Evolutionary conservation across 2,888 invertebrate genomes (phyloP), one percentile per base, ranked within the genome.

Genomic region (Trichacis sp.): DNA sequence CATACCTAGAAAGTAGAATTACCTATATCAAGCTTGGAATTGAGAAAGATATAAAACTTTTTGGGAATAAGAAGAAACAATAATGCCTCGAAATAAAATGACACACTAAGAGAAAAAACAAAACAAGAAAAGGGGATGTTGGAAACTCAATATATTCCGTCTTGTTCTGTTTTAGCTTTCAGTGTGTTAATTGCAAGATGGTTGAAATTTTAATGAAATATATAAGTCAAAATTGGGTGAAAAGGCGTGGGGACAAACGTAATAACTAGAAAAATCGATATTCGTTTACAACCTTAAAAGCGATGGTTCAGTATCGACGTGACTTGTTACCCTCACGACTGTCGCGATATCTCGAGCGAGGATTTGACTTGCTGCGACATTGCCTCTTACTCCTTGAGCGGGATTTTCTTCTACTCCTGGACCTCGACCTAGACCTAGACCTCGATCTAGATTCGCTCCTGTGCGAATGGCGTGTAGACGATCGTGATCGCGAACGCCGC

Each of bases 271-370:
- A n/a, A n/a, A n/a, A n/a, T n/a, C n/a, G n/a, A n/a, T n/a, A n/a
- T n/a, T n/a, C n/a, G n/a, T n/a, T n/a, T 77, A 77, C 77, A 77
- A 77, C 76, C 75, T 77, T 77, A 62, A 50, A 46, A 57, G 60
- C 12, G 50, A 40, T 29, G 64, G 8, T 59, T 83, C 77, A 83
- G 76, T 83, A 83, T 68, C 84, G 82, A 75, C 78, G 83, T 58
- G 81, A 81, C 80, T 81, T 83, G 80, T 83, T 83, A 81, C 81
- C 81, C 70, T 83, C 83, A 68, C n/a, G n/a, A n/a, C n/a, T n/a
- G n/a, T n/a, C n/a, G n/a, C 83, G 80, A 73, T 82, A 80, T 68
- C 74, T 78, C 50, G 75, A 70, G 54, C 76, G 64, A 46, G 79
- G n/a, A n/a, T n/a, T n/a, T n/a, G n/a, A 79, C 51, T 71, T 66